Evolutionary conservation across 2,888 invertebrate species (phyloP).

Genomic region (Calliphora vomitoria): DNA sequence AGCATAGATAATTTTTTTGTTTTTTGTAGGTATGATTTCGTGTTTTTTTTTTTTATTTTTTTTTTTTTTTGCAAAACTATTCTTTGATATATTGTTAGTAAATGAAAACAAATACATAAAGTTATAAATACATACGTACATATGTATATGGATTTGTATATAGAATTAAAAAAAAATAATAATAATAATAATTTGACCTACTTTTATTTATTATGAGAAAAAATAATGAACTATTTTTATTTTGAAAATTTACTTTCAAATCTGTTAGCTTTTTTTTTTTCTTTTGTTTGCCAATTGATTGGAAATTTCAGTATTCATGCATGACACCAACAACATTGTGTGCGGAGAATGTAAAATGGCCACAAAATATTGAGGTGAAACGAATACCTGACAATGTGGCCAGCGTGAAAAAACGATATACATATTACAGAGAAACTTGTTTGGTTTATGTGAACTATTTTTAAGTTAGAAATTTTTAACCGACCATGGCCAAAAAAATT

Average conservation of each 20-base stretch:
- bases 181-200: slow-evolving; percentile 21
- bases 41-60: too few species aligned
- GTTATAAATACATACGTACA: background rate
- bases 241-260: slow-evolving; percentile 37
- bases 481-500: too few species aligned
- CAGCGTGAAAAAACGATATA: too few species aligned
- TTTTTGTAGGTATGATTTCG: background rate
- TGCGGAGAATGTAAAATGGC: slow-evolving; percentile 11
- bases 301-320: slow-evolving; percentile 38
- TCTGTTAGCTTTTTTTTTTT: background rate
- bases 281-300: slow-evolving; percentile 33
- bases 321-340: slow-evolving; percentile 3
- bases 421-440: too few species aligned
- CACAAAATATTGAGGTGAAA: background rate
- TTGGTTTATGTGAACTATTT: too few species aligned
- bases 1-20: background rate
- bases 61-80: background rate
- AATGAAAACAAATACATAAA: background rate
- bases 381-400: background rate
- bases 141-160: background rate
- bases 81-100: background rate
- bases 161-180: background rate
- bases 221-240: slow-evolving; percentile 25
- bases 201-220: slow-evolving; percentile 5
- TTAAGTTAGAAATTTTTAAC: too few species aligned